These are phyloP conservation scores for Poecilia gillii DNA, from an alignment of 2,797 vertebrate species.

Conservation along the genomic window DNA sequence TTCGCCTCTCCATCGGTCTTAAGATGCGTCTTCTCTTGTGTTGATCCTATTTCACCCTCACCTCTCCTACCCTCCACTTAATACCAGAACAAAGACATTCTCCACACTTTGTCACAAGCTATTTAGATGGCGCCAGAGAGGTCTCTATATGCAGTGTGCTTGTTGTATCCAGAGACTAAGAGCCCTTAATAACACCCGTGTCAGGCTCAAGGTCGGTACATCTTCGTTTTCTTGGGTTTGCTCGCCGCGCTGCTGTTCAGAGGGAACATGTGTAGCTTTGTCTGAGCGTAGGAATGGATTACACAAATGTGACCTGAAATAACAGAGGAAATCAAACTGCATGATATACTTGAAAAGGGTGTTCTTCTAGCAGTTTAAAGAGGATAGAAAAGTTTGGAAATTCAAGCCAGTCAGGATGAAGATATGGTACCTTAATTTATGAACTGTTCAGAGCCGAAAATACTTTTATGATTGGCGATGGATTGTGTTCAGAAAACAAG, in stretches of 20 bases:
- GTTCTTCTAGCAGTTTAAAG: background rate
- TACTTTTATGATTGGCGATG: background rate
- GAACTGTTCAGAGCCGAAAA: background rate
- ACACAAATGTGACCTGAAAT: conserved; percentile 25
- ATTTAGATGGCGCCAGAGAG: conserved; percentile 60
- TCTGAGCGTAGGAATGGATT: conserved; percentile 37
- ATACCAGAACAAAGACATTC: conserved; percentile 70
- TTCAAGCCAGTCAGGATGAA: background rate
- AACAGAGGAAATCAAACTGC: background rate
- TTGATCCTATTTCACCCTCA: conserved; percentile 62
- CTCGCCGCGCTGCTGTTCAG: conserved; percentile 26
- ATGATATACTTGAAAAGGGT: background rate
- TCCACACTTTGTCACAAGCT: conserved; percentile 75
- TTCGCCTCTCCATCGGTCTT: conserved; percentile 52
- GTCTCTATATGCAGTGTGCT: conserved; percentile 66
- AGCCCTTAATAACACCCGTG: conserved; percentile 58
- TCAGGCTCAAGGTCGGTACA: conserved; percentile 56
- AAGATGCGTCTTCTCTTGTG: conserved; percentile 37
- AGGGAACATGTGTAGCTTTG: conserved; percentile 12
- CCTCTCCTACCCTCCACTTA: conserved; percentile 58
- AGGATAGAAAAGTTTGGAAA: background rate
- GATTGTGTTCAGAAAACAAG: background rate
- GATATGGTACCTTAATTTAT: background rate
- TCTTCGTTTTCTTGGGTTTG: conserved; percentile 38
- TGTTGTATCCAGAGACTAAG: conserved; percentile 60